Conservation (phyloP, 1,140 invertebrate genomes). For the Temnothorax curvispinosus region DNA sequence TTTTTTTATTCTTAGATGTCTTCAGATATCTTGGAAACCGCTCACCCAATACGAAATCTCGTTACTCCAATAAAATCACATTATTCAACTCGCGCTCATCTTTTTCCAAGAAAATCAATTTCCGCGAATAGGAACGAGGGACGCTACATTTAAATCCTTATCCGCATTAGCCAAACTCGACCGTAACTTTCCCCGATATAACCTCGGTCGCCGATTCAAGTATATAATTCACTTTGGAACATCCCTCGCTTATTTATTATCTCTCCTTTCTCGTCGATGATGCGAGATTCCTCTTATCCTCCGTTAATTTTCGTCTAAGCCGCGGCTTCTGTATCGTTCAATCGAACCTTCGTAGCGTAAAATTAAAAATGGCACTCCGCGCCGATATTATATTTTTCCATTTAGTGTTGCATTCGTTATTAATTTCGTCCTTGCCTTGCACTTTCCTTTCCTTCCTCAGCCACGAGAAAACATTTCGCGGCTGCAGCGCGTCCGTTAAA, state of each 20-base stretch:
- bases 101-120: slow-evolving; percentile 52
- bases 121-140: slow-evolving; percentile 26
- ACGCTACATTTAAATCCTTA: slow-evolving; percentile 32
- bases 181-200: slow-evolving; percentile 51
- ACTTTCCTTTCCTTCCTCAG: not conserved
- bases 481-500: slow-evolving; percentile 22
- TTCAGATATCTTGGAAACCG: not conserved
- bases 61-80: slow-evolving; percentile 47
- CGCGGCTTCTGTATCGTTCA: slow-evolving; percentile 21
- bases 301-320: slow-evolving; percentile 32
- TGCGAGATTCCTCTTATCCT: slow-evolving; percentile 19
- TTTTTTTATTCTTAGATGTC: not conserved
- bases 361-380: slow-evolving; percentile 56
- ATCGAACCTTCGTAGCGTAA: slow-evolving; percentile 41
- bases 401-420: slow-evolving; percentile 52
- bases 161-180: slow-evolving; percentile 44
- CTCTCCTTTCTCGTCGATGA: slow-evolving; percentile 43
- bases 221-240: slow-evolving; percentile 46
- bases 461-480: slow-evolving; percentile 44
- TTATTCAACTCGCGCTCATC: slow-evolving; percentile 8
- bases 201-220: slow-evolving; percentile 26
- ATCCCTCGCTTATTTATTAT: slow-evolving; percentile 29
- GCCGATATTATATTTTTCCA: slow-evolving; percentile 62
- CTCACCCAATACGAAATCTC: slow-evolving; percentile 24
- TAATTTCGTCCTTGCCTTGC: slow-evolving; percentile 10